Conservation (phyloP, 1,140 invertebrate genomes). For the Cardiocondyla obscurior region DNA sequence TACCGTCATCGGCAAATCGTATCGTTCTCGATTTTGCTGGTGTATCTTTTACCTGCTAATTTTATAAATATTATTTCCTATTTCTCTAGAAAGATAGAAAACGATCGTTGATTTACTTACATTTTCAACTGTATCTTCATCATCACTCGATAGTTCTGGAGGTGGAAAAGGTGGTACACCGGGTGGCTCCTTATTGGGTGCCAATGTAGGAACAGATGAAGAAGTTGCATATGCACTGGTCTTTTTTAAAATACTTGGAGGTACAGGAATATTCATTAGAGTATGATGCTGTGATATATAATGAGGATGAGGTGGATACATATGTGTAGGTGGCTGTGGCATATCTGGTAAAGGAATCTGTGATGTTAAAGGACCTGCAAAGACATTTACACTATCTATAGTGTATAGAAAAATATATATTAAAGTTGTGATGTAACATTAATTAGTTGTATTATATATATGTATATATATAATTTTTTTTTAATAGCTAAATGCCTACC, state of each 20-base stretch:
- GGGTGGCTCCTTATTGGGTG: conserved; percentile 87
- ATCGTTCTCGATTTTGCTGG: conserved; percentile 85
- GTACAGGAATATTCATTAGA: conserved; percentile 82
- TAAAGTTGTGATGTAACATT: too few species aligned
- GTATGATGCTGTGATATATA: conserved; percentile 81
- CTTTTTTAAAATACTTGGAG: conserved; percentile 90
- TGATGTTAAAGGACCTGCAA: conserved; percentile 86
- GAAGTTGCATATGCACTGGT: conserved; percentile 86
- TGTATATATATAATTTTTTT: too few species aligned
- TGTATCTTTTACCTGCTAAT: conserved; percentile 76
- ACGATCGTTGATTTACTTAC: conserved; percentile 61
- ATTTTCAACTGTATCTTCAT: conserved; percentile 85
- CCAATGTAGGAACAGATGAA: conserved; percentile 75
- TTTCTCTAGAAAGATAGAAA: background rate
- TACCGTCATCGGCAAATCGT: conserved; percentile 88
- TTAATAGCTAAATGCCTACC: conserved; percentile 76
- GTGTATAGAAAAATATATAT: too few species aligned
- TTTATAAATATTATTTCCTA: conserved; percentile 54
- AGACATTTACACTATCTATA: conserved; percentile 78
- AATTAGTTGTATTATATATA: too few species aligned
- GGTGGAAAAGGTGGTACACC: conserved; percentile 95
- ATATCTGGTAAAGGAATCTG: conserved; percentile 92
- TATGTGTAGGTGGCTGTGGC: conserved; percentile 84
- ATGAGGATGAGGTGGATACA: conserved; percentile 82
- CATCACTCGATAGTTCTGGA: conserved; percentile 88